Percentiles rank a stretch among this genome's conserved stretches.
These are phyloP conservation scores for Cyprinodon brontotheroides DNA, from an alignment of 2,113 vertebrate genomes.

Conservation along the genomic window DNA sequence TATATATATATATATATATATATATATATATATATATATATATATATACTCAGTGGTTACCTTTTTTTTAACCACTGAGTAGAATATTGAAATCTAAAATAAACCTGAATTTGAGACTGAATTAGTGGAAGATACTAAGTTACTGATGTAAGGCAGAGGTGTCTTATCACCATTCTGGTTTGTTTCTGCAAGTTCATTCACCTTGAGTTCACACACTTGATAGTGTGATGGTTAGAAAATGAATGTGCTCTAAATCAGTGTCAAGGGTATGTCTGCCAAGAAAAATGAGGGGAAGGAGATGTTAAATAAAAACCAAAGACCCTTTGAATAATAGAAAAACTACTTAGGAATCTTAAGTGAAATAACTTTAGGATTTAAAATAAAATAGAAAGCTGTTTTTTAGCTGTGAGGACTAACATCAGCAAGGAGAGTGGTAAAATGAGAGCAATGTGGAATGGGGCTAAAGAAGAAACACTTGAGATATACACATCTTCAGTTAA, in stretches of 20 bases:
- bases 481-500: background rate
- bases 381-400: background rate
- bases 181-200: slow-evolving; percentile 16
- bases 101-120: background rate
- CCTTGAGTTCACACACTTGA: slow-evolving; percentile 30
- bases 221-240: slow-evolving; percentile 12
- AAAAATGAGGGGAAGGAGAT: background rate
- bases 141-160: background rate
- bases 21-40: too few relatives aligned
- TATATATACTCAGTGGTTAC: too few relatives aligned
- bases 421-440: background rate
- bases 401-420: background rate
- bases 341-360: background rate
- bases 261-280: slow-evolving; percentile 16
- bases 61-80: background rate
- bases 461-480: background rate
- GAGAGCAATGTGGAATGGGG: too few relatives aligned
- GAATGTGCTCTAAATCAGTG: slow-evolving; percentile 24
- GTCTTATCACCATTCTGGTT: background rate
- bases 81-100: background rate
- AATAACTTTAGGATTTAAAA: background rate
- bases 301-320: background rate
- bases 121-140: background rate
- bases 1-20: too few relatives aligned
- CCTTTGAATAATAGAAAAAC: background rate